phyloP scores from a whole-genome alignment of 1,140 invertebrate genomes.

The Yoshiicerus persimilis region DNA sequence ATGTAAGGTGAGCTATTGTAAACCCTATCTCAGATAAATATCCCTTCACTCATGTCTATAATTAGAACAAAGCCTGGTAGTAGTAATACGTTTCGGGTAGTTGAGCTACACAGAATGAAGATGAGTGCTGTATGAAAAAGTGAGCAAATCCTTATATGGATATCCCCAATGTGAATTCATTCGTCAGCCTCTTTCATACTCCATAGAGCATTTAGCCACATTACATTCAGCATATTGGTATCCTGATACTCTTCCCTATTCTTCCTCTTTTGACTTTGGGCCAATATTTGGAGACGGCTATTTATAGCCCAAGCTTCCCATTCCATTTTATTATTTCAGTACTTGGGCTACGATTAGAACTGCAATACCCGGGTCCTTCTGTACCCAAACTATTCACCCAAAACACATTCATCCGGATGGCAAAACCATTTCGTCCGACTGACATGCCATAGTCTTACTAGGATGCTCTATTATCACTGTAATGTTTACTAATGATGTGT shows the following conservation, averaged over 20 bases:
- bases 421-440: background rate
- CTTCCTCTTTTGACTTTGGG: background rate
- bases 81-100: background rate
- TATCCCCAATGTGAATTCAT: slow-evolving; percentile 4
- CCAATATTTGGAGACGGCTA: background rate
- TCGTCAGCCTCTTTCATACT: background rate
- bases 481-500: background rate
- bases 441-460: background rate
- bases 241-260: background rate
- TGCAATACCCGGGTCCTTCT: background rate
- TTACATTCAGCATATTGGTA: background rate
- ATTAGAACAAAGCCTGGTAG: slow-evolving; percentile 3
- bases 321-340: background rate
- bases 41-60: background rate
- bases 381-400: background rate
- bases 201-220: background rate
- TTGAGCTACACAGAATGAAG: background rate
- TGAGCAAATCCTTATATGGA: slow-evolving; percentile 3
- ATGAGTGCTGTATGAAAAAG: background rate
- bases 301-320: background rate
- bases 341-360: background rate
- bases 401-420: background rate
- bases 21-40: background rate
- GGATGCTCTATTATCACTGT: background rate
- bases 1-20: background rate